Evolutionary conservation across 2,113 vertebrate species (phyloP).

Genomic region (Dipodomys stephensi): DNA sequence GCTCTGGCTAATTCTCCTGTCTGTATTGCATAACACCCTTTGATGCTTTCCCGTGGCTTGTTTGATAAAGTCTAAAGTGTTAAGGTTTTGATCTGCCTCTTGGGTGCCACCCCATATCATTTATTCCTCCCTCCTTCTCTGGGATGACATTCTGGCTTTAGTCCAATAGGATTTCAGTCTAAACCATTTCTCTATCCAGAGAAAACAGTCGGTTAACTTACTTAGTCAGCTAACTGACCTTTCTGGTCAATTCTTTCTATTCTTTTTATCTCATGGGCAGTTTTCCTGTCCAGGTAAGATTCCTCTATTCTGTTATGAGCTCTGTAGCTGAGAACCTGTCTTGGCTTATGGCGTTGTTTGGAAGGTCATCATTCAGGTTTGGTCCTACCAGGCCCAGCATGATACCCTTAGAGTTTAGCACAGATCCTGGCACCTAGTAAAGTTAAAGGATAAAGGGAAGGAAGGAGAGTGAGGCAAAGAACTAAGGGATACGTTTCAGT

Average conservation of each 20-base stretch:
- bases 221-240: neutral
- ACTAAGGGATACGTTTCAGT: neutral
- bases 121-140: neutral
- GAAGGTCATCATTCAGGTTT: neutral
- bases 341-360: neutral
- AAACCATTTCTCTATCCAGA: neutral
- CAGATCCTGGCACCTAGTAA: neutral
- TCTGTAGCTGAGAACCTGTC: neutral
- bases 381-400: neutral
- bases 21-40: neutral
- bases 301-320: neutral
- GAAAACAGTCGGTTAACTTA: neutral
- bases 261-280: neutral
- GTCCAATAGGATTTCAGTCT: neutral
- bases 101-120: neutral
- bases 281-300: neutral
- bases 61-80: neutral
- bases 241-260: neutral
- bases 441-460: neutral
- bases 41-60: neutral
- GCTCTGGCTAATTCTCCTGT: neutral
- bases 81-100: neutral
- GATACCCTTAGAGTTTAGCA: neutral
- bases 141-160: neutral
- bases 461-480: neutral